These are phyloP conservation scores for Enteromius trimaculatus DNA, from an alignment of 2,797 vertebrate species.

Conservation along the genomic window DNA sequence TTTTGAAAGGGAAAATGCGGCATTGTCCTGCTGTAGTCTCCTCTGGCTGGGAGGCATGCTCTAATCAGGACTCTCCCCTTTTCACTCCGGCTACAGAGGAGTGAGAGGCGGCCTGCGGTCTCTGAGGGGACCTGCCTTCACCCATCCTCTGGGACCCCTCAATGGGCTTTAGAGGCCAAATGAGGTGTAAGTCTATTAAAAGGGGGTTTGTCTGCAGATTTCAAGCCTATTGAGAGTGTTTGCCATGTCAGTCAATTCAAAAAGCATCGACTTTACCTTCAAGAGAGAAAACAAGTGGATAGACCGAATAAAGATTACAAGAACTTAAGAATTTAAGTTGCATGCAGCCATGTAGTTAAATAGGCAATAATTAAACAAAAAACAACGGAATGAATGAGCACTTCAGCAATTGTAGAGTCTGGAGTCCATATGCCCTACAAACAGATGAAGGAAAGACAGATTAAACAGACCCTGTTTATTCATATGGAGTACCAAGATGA, in stretches of 20 bases:
- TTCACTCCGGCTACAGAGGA: constrained; percentile 65
- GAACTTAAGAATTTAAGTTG: not conserved
- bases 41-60: constrained; percentile 71
- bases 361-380: constrained; percentile 23
- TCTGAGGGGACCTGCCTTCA: constrained; percentile 68
- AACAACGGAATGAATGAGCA: constrained; percentile 28
- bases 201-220: constrained; percentile 78
- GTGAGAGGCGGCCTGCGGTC: constrained; percentile 62
- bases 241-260: constrained; percentile 79
- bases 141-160: constrained; percentile 83
- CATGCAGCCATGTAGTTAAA: constrained; percentile 18
- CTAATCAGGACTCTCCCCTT: constrained; percentile 80
- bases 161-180: constrained; percentile 87
- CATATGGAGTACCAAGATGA: constrained; percentile 79
- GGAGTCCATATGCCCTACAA: constrained; percentile 62
- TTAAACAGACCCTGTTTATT: constrained; percentile 79
- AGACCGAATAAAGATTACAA: constrained; percentile 20
- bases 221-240: constrained; percentile 69
- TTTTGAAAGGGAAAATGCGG: constrained; percentile 76
- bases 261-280: constrained; percentile 66
- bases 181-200: constrained; percentile 88
- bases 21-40: constrained; percentile 77
- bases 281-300: constrained; percentile 45
- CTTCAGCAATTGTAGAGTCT: constrained; percentile 33
- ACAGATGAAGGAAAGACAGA: constrained; percentile 69